Base-by-base conservation (phyloP, 1,140 invertebrate species). In the Pseudomyrmex concolor region DNA sequence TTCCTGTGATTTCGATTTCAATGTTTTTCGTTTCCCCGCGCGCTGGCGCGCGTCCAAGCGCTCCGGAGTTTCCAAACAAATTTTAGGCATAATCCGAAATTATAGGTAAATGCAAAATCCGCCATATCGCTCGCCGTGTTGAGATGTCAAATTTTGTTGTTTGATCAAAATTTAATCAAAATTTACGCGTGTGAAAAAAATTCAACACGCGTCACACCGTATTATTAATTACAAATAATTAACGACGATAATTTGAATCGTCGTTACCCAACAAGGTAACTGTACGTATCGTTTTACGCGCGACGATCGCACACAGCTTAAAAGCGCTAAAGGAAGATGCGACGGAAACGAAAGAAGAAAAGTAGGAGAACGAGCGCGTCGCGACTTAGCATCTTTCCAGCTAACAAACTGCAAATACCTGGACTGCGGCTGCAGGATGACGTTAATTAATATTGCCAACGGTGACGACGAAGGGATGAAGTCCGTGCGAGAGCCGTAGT, bases 391-490 rank as follows among this genome's bases (percentile, higher is more conserved):
- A 86, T 84, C 85, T 87, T 87, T 70, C 64, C 78, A 76, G 84
- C 76, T 90, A 89, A 90, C 87, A 90, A 89, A 90, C 89, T 90
- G 86, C 86, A 88, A 91, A 91, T 91, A 91, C 82, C 89, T 84
- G 82, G 74, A 90, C 85, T 87, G 84, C 83, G 89, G 73, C 84
- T 87, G 83, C 84, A 89, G 78, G 88, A 91, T 90, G 89, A 91
- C 86, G 89, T 90, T 90, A 91, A 91, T 91, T 91, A 91, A 91
- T 90, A 91, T 91, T 89, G 85, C 89, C 84, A 83, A 88, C 86
- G 86, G 87, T 85, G 86, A 87, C 83, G 86, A 64, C 57, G 59
- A 22, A 64, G 83, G 50, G 59, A 55, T 60, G 63, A 87, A 89
- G 86, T 86, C 74, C 60, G 62, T 50, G 63, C 60, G 68, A 34